phyloP scores from a whole-genome alignment of 2,888 invertebrate genomes.

The Acleris sparsana region DNA sequence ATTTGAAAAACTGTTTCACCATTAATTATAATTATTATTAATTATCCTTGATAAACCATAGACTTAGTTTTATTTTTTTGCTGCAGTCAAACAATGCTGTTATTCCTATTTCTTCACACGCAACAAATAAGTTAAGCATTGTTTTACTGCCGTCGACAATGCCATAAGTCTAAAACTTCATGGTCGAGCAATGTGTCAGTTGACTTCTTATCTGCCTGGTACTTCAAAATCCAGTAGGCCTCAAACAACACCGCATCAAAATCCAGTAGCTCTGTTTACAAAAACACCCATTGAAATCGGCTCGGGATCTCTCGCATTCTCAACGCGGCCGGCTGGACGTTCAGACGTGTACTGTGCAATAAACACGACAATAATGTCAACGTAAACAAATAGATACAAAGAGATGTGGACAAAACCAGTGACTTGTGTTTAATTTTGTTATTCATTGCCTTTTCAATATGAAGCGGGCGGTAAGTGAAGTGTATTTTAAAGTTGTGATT shows the following conservation, averaged over 20 bases:
- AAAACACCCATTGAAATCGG: background rate
- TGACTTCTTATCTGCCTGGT: too few species aligned
- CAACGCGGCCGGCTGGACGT: background rate
- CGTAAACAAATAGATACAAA: background rate
- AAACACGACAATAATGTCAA: background rate
- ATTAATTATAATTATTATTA: too few species aligned
- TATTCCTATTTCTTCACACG: too few species aligned
- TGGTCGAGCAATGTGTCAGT: too few species aligned
- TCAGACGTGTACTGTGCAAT: background rate
- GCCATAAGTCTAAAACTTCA: too few species aligned
- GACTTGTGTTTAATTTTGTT: background rate
- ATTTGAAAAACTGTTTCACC: too few species aligned
- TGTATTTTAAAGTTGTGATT: background rate
- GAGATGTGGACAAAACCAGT: constrained; percentile 11
- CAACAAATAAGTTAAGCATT: too few species aligned
- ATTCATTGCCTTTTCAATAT: constrained; percentile 1
- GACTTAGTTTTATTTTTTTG: too few species aligned
- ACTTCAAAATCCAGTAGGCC: too few species aligned
- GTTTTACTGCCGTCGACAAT: too few species aligned
- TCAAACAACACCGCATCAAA: background rate
- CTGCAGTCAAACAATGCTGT: too few species aligned
- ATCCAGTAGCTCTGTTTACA: background rate
- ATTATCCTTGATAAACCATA: too few species aligned
- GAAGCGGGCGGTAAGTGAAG: constrained; percentile 4
- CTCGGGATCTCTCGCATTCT: constrained; percentile 5